phyloP scores from a whole-genome alignment of 2,113 vertebrate genomes.

The Orientallactaga bullata region DNA sequence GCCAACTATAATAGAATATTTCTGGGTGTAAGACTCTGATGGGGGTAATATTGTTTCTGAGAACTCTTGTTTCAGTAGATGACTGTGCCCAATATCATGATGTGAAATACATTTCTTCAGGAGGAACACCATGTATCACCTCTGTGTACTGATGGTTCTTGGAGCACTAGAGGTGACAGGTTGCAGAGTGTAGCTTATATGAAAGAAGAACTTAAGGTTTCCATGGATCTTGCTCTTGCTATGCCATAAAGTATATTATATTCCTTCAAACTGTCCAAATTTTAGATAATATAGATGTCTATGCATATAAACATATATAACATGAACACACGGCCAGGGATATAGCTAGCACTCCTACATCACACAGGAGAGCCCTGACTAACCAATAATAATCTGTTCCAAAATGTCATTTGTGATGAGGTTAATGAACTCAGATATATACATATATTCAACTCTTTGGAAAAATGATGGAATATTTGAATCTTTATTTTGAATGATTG shows the following conservation, averaged over 20 bases:
- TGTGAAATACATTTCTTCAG: not conserved
- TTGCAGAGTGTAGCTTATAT: not conserved
- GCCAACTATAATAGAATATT: conserved; percentile 13
- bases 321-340: not conserved
- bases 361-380: not conserved
- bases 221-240: not conserved
- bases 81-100: not conserved
- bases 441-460: not conserved
- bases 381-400: not conserved
- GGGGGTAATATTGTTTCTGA: not conserved
- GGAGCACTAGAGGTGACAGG: not conserved
- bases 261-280: not conserved
- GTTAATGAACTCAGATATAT: not conserved
- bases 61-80: not conserved
- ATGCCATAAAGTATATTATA: not conserved
- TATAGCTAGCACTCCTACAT: not conserved
- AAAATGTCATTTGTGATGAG: not conserved
- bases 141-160: not conserved
- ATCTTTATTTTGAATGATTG: conserved; percentile 21
- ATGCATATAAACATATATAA: not conserved
- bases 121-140: not conserved
- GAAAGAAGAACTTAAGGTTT: not conserved
- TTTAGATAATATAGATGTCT: not conserved
- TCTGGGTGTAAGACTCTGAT: not conserved
- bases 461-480: not conserved